These are phyloP conservation scores for Eulithis testata DNA, from an alignment of 2,888 invertebrate genomes.

Conservation along the genomic window DNA sequence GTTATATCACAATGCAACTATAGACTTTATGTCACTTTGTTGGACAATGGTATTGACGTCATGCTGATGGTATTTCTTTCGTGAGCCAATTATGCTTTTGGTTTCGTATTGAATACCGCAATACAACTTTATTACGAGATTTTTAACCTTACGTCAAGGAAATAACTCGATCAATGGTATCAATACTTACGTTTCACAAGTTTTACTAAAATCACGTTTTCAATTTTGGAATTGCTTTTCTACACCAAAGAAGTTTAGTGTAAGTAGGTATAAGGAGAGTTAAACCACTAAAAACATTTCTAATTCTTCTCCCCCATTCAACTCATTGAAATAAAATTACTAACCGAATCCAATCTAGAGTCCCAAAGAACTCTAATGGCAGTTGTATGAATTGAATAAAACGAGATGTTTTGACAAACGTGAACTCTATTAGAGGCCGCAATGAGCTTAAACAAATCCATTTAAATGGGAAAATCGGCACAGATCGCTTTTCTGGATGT, in stretches of 20 bases:
- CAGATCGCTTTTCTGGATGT: conserved; percentile 41
- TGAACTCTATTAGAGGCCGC: conserved; percentile 56
- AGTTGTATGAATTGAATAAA: conserved; percentile 36
- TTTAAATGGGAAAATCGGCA: conserved; percentile 46
- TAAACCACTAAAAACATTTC: conserved; percentile 1
- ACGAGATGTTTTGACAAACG: conserved; percentile 64
- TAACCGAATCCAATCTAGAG: conserved; percentile 32
- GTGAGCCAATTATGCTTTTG: conserved; percentile 11
- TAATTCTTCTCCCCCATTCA: conserved; percentile 10
- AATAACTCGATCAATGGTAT: neutral
- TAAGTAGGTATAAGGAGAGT: neutral
- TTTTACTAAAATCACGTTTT: too few relatives aligned
- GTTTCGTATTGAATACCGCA: neutral
- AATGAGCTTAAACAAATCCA: conserved; percentile 55
- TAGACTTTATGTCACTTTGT: conserved; percentile 13
- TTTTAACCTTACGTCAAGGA: neutral
- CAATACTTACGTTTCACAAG: too few relatives aligned
- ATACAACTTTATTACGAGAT: neutral
- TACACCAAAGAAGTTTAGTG: too few relatives aligned
- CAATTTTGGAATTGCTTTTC: too few relatives aligned
- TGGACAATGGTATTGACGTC: conserved; percentile 12
- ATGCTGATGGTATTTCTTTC: conserved; percentile 12
- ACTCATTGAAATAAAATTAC: conserved; percentile 19
- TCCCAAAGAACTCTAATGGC: conserved; percentile 31
- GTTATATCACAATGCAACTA: neutral